A percentile compares a stretch with the other conserved stretches of the same genome.
Evolutionary conservation across 2,797 vertebrate genomes (phyloP).

Genomic region (Fistularia commersonii): DNA sequence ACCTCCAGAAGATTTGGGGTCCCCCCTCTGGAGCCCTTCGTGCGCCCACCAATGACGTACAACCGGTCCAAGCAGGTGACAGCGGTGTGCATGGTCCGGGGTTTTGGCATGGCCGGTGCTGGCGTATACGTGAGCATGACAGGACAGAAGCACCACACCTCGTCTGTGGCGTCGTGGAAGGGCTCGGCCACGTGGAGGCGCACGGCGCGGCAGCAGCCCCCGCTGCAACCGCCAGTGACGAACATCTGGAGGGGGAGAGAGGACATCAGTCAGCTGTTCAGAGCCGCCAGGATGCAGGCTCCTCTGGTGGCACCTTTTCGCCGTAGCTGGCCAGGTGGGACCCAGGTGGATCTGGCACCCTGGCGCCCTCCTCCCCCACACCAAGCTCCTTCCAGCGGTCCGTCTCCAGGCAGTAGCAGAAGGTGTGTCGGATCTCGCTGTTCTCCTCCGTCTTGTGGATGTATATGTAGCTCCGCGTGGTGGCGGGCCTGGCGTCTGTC

Average conservation of each 20-base stretch:
- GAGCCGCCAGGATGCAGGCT: neutral
- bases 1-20: constrained; percentile 82
- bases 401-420: constrained; percentile 89
- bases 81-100: constrained; percentile 92
- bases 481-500: constrained; percentile 86
- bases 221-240: constrained; percentile 89
- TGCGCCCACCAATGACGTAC: constrained; percentile 92
- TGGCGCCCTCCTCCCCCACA: constrained; percentile 38
- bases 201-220: constrained; percentile 84
- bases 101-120: constrained; percentile 83
- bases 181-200: constrained; percentile 88
- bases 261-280: no score
- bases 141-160: constrained; percentile 94
- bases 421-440: constrained; percentile 79
- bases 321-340: constrained; percentile 87
- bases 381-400: constrained; percentile 87
- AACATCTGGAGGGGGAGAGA: constrained; percentile 72
- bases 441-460: constrained; percentile 94
- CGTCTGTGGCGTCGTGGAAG: constrained; percentile 87
- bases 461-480: constrained; percentile 91
- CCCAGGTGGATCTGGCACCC: constrained; percentile 85
- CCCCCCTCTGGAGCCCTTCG: constrained; percentile 75
- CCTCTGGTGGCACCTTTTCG: constrained; percentile 76
- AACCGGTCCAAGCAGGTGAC: constrained; percentile 82
- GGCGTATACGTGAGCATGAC: constrained; percentile 78